These are phyloP conservation scores for Ptychodera flava DNA, from an alignment of 35 echinoderm and acorn worm genomes.

Conservation along the genomic window DNA sequence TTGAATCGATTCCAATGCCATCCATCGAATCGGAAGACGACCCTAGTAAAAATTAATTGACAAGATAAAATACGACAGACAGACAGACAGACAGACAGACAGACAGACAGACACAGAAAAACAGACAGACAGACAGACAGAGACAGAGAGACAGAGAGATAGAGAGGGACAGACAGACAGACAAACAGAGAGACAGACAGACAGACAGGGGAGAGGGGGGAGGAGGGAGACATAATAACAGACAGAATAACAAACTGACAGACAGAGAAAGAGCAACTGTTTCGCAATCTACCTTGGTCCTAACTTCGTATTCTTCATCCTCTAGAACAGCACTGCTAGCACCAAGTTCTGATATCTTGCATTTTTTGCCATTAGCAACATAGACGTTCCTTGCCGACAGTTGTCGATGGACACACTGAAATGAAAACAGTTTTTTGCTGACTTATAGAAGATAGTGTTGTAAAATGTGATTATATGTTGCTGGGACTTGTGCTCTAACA, in stretches of 20 bases:
- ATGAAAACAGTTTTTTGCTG: no score
- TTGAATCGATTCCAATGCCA: constrained; percentile 85
- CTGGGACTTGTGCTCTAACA: no score
- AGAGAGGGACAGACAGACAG: background rate
- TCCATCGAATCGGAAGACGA: constrained; percentile 72
- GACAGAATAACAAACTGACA: background rate
- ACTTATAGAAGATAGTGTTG: no score
- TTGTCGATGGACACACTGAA: no score
- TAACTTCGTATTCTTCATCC: no score
- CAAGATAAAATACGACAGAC: background rate
- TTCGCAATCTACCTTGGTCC: background rate
- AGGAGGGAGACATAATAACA: background rate
- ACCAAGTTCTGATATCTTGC: no score
- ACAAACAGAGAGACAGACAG: background rate
- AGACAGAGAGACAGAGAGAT: background rate
- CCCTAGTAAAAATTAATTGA: constrained; percentile 20
- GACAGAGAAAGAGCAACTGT: background rate
- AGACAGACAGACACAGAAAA: background rate
- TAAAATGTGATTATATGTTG: no score
- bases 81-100: background rate
- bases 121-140: background rate
- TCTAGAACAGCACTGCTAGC: no score
- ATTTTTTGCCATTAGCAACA: no score
- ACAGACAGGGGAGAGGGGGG: background rate
- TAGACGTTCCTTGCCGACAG: background rate